Conservation (phyloP, 35 echinoderm and acorn worm genomes). For the Nesometra sesokonis region DNA sequence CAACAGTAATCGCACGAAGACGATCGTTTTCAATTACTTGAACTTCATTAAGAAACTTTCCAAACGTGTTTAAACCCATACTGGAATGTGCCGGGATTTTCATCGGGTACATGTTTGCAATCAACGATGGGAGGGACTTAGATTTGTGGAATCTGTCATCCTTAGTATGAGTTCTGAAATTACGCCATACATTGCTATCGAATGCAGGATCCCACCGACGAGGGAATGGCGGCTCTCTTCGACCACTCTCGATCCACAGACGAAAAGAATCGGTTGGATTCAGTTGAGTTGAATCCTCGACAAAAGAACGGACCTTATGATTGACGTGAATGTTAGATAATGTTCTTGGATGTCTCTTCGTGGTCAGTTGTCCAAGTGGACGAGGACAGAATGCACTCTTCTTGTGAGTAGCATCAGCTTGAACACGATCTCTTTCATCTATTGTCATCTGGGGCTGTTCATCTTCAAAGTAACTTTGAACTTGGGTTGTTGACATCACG, state of each 20-base stretch:
- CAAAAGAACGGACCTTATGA: conserved; percentile 51
- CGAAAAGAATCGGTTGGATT: conserved; percentile 56
- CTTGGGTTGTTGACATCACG: neutral
- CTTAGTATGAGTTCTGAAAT: conserved; percentile 37
- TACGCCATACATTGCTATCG: conserved; percentile 94
- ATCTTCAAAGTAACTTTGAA: conserved; percentile 41
- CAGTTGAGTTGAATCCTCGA: conserved; percentile 40
- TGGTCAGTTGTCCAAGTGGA: conserved; percentile 28
- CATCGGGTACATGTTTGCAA: conserved; percentile 77
- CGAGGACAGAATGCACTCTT: conserved; percentile 60
- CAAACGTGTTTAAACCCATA: conserved; percentile 54
- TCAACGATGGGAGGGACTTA: conserved; percentile 22
- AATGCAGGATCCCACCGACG: conserved; percentile 75
- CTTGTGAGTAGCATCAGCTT: conserved; percentile 2
- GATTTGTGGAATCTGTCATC: conserved; percentile 25
- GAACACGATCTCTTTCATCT: conserved; percentile 58
- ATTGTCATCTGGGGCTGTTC: conserved; percentile 25
- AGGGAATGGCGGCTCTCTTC: conserved; percentile 56
- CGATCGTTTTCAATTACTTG: conserved; percentile 52
- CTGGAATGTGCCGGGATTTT: conserved; percentile 67
- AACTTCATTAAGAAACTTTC: conserved; percentile 66
- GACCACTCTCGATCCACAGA: conserved; percentile 65
- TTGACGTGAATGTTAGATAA: conserved; percentile 56
- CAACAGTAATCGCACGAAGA: conserved; percentile 33
- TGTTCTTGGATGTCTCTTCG: conserved; percentile 35